Base-by-base conservation (phyloP, 2,888 invertebrate genomes). In the Macrophya alboannulata region DNA sequence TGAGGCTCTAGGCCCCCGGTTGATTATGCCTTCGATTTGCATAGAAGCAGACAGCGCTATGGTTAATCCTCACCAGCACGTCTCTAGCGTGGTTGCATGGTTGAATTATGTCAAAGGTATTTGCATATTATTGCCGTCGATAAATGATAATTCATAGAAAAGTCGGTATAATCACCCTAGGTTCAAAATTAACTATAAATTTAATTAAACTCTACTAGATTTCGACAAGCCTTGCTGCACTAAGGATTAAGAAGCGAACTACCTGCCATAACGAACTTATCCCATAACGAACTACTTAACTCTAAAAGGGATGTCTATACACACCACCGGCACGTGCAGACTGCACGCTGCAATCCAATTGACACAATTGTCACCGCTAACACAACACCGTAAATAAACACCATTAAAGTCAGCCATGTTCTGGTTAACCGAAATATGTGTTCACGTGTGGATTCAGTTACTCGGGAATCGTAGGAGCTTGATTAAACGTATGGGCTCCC, bases 91-190 rank as follows among this genome's bases (percentile, higher is more conserved):
- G 84, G 86, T 87, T 87, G 87, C 87, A 87, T 88, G 87, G 89
- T 88, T 91, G 91, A 91, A 90, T 92, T 91, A 92, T 90, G 90
- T 89, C 89, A 88, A 87, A 87, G 88, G 87, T 88, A 91, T 92
- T 92, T 91, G 92, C 91, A 92, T 92, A 91, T 90, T 90, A 90
- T 89, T 89, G 87, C 88, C 86, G 86, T 87, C 91, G 90, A 91
- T 92, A 91, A 91, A 92, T 91, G 91, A 91, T 90, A 90, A 91
- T 91, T 91, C 91, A 88, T 88, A 90, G 88, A 91, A 91, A 91
- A 90, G 90, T 90, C 62, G 40, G 72, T 59, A 10, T 15, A 40
- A 17, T n/a, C 4, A 37, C 43, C 43, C n/a, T n/a, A 15, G 21
- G 25, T 81, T 45, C 15, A 9, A 40, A 81, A 81, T 81, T 81